Conservation (phyloP, 2,888 invertebrate genomes). For the Trachelus tabidus region DNA sequence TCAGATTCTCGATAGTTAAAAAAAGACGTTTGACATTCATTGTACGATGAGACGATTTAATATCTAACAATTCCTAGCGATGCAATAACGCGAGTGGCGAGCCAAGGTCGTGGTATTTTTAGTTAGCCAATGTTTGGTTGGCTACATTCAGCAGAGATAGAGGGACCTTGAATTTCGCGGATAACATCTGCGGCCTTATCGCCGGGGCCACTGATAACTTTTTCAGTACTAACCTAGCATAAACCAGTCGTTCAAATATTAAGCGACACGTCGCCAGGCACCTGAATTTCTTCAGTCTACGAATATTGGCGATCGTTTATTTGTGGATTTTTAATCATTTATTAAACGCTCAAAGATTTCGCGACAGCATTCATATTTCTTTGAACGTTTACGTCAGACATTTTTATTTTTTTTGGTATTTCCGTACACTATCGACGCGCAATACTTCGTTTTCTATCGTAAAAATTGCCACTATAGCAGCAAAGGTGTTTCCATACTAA, state of each 20-base stretch:
- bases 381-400: background rate
- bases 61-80: constrained; percentile 56
- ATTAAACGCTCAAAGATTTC: background rate
- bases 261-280: constrained; percentile 51
- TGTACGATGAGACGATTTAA: constrained; percentile 40
- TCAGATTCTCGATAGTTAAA: background rate
- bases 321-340: background rate
- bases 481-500: no score
- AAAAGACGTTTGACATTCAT: constrained; percentile 5
- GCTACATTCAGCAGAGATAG: constrained; percentile 58
- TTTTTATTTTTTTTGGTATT: background rate
- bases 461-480: background rate
- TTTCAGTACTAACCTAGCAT: constrained; percentile 65
- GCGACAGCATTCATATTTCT: background rate
- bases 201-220: constrained; percentile 52
- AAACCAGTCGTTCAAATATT: constrained; percentile 64
- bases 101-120: constrained; percentile 64
- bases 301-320: background rate
- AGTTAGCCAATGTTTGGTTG: constrained; percentile 65
- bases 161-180: constrained; percentile 65
- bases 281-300: constrained; percentile 56
- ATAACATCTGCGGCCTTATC: constrained; percentile 66
- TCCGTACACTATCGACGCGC: no score
- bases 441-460: background rate
- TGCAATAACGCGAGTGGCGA: constrained; percentile 57